Evolutionary conservation across 2,888 invertebrate genomes (phyloP), one percentile per base, ranked within the genome.

Genomic region (Anorthoa munda): DNA sequence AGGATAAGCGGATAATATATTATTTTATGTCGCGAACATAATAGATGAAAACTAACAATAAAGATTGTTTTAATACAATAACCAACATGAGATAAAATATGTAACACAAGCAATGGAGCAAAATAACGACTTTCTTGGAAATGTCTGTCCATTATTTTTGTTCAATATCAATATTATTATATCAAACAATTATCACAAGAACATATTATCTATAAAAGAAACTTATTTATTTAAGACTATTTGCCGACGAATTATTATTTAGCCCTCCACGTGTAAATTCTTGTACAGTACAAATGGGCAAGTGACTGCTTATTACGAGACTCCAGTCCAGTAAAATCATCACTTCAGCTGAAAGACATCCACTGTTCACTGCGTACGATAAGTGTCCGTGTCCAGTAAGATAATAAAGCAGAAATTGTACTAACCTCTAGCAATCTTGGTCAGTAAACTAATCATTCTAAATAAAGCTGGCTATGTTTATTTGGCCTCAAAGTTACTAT

Each of bases 131-230:
- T 23, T 50, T 58, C 18, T 66, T 51, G 56, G 45, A 55, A 63
- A 50, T 46, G 17, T n/a, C 9, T 39, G n/a, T 15, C 13, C 18
- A 12, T 56, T 58, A 0, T 13, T 45, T 56, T 69, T 75, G 31
- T 77, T 65, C 48, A 45, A 76, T 76, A 64, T 59, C 48, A 53
- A 31, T 55, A 31, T 55, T 68, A 15, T 26, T 26, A 39, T 21
- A 75, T 46, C 21, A 60, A 61, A 56, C 15, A 66, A 68, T 23
- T 15, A 66, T 50, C 15, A 23, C 12, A 23, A 18, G 18, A 23
- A 26, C 23, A 45, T 45, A 11, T 11, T 45, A 11, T 11, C 18
- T 45, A 56, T 15, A 23, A 23, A 23, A 58, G 1, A n/a, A 66
- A 59, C 45, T 45, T 59, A 18, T 59, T 59, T 18, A 45, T 17